Evolutionary conservation across 2,888 invertebrate genomes (phyloP).

Genomic region (Diplazon laetatorius): DNA sequence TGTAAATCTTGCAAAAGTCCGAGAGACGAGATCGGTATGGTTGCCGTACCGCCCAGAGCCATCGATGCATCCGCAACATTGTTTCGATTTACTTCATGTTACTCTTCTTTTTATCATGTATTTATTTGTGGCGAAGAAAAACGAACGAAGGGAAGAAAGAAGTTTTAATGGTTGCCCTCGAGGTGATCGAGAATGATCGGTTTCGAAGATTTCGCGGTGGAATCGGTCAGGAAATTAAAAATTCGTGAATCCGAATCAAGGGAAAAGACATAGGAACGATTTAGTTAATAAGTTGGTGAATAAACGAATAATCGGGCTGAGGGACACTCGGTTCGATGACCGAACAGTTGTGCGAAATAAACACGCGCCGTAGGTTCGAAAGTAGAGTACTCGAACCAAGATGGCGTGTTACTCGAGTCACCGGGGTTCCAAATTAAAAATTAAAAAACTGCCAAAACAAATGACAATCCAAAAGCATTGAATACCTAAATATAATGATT

Average conservation of each 20-base stretch:
- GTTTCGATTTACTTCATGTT: no score
- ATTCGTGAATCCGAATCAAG: background rate
- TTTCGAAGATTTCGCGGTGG: background rate
- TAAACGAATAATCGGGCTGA: no score
- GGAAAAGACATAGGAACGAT: background rate
- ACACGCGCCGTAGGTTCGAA: no score
- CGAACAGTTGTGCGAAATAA: no score
- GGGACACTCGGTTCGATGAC: no score
- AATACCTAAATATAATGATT: no score
- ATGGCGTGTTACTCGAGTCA: no score
- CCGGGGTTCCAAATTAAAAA: no score
- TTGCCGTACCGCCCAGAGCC: conserved; percentile 9
- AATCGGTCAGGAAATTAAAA: background rate
- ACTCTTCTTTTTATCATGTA: background rate
- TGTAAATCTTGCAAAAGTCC: conserved; percentile 55
- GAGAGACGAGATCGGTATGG: background rate
- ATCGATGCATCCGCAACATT: conserved; percentile 37
- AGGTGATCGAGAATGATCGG: background rate
- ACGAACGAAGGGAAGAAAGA: background rate
- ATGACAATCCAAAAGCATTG: no score
- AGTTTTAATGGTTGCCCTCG: background rate
- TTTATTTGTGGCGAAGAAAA: no score
- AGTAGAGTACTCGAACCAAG: no score
- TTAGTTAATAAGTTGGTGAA: background rate
- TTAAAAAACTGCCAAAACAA: no score